Conservation (phyloP, 2,888 invertebrate genomes). For the Achlya flavicornis region DNA sequence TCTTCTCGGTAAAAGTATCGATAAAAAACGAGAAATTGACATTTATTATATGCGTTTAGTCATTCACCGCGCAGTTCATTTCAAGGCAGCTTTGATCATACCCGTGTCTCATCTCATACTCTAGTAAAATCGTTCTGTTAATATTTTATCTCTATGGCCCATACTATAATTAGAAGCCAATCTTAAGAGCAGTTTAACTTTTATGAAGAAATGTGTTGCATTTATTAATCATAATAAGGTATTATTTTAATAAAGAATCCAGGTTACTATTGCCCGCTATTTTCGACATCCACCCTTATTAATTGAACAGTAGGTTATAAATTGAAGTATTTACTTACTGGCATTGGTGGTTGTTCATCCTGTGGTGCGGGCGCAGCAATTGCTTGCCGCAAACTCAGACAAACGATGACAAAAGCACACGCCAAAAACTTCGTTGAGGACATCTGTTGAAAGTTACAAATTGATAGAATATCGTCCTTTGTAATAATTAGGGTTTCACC, state of each 20-base stretch:
- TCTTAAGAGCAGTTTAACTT: not conserved
- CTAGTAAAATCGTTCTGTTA: too few relatives aligned
- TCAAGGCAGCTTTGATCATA: too few relatives aligned
- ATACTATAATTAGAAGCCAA: not conserved
- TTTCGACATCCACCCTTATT: too few relatives aligned
- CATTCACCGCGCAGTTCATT: too few relatives aligned
- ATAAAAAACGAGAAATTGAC: too few relatives aligned
- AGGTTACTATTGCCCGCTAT: not conserved
- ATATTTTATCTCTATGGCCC: too few relatives aligned
- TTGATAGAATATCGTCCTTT: not conserved
- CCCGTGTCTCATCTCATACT: too few relatives aligned
- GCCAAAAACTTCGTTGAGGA: slow-evolving; percentile 60
- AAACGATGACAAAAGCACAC: slow-evolving; percentile 62
- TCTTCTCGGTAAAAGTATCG: too few relatives aligned
- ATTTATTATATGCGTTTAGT: too few relatives aligned
- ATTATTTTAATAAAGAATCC: slow-evolving; percentile 20
- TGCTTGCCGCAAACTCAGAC: slow-evolving; percentile 60
- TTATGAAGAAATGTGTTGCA: not conserved
- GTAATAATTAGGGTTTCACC: not conserved
- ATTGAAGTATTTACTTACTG: slow-evolving; percentile 56
- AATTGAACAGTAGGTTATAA: too few relatives aligned
- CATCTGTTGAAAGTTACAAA: slow-evolving; percentile 54
- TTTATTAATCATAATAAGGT: slow-evolving; percentile 21
- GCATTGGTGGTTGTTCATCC: slow-evolving; percentile 73
- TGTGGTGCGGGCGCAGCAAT: slow-evolving; percentile 68